A percentile compares a stretch with the other conserved stretches of the same genome.
These are phyloP conservation scores for Balearica regulorum DNA, from an alignment of 2,797 vertebrate genomes.

Conservation along the genomic window DNA sequence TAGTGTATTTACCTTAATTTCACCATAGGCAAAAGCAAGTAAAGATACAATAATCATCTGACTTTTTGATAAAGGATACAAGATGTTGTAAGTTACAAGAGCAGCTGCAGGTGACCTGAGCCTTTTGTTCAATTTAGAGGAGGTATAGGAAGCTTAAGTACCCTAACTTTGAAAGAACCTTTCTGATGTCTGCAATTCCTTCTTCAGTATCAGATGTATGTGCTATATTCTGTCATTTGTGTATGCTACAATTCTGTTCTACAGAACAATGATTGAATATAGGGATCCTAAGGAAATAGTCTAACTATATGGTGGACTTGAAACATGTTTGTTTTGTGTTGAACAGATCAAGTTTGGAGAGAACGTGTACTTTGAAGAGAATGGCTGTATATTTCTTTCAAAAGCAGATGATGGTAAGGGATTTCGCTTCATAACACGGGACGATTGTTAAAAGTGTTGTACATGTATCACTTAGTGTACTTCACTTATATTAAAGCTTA, in stretches of 20 bases:
- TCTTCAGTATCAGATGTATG: not conserved
- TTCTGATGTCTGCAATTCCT: not conserved
- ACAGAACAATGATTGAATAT: not conserved
- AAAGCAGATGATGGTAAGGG: slow-evolving; percentile 79
- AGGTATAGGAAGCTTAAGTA: not conserved
- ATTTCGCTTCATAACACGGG: not conserved
- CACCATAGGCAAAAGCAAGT: not conserved
- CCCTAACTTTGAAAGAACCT: not conserved
- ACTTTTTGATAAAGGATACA: not conserved
- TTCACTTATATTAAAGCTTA: not conserved
- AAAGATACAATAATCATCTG: not conserved
- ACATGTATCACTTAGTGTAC: not conserved
- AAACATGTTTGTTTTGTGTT: slow-evolving; percentile 24
- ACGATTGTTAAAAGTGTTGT: not conserved
- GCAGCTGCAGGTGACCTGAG: not conserved
- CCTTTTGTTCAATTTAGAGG: not conserved
- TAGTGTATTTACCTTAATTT: not conserved
- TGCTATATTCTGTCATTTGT: not conserved
- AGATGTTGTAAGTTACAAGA: not conserved
- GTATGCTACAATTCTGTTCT: not conserved
- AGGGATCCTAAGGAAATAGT: not conserved
- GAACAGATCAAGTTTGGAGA: slow-evolving; percentile 79
- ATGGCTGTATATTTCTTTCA: slow-evolving; percentile 82
- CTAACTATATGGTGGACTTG: not conserved
- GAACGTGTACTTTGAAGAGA: slow-evolving; percentile 85